phyloP scores from a whole-genome alignment of 2,113 vertebrate species.

The Peromyscus californicus region DNA sequence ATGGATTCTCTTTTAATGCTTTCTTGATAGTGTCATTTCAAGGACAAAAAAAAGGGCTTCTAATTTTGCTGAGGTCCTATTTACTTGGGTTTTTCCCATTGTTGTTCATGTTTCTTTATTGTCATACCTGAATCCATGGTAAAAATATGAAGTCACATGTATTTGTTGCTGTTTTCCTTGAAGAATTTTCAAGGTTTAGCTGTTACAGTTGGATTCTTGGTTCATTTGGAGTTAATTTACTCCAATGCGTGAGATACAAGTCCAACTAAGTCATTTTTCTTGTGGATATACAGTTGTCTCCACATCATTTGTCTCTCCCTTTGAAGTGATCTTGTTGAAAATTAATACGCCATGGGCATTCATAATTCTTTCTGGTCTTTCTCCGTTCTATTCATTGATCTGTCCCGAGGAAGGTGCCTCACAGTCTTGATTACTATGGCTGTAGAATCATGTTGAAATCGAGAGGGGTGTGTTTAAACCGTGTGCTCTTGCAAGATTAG shows the following conservation, averaged over 20 bases:
- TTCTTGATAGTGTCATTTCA: not conserved
- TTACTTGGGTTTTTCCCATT: not conserved
- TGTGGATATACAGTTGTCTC: not conserved
- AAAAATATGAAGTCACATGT: not conserved
- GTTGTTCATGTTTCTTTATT: not conserved
- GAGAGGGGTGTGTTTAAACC: not conserved
- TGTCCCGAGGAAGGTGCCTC: not conserved
- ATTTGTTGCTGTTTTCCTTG: not conserved
- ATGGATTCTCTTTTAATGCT: not conserved
- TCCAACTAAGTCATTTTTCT: not conserved
- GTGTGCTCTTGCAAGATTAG: not conserved
- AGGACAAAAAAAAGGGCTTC: not conserved
- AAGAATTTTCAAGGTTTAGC: not conserved
- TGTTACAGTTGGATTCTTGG: not conserved
- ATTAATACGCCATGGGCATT: not conserved
- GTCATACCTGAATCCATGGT: not conserved
- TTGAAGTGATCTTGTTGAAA: conserved; percentile 17
- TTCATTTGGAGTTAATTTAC: conserved; percentile 10
- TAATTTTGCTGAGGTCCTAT: not conserved
- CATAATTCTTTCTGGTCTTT: not conserved
- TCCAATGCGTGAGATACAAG: not conserved
- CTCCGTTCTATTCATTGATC: not conserved
- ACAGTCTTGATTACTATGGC: not conserved
- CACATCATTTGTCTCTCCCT: not conserved
- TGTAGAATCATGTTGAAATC: not conserved